Conservation (phyloP, 2,113 vertebrate species). For the Bambusicola thoracicus region DNA sequence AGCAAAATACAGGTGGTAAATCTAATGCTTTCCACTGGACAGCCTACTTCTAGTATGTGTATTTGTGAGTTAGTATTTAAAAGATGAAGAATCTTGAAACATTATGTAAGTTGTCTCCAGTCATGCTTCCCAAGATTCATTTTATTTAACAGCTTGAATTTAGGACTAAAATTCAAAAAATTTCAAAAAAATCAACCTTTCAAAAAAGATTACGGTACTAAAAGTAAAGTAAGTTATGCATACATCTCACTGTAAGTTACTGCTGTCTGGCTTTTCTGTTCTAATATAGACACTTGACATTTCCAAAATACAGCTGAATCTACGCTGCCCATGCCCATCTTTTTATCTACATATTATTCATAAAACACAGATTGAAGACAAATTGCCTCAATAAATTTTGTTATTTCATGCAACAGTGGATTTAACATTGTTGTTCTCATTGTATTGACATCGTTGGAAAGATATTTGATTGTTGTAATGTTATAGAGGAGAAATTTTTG, state of each 20-base stretch:
- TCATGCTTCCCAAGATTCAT: not conserved
- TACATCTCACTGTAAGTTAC: not conserved
- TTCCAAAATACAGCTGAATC: slow-evolving; percentile 28
- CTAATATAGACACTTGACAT: not conserved
- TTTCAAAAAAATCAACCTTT: too few relatives aligned
- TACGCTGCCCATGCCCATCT: not conserved
- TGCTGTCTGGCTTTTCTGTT: not conserved
- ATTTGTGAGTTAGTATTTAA: not conserved
- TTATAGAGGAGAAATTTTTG: not conserved
- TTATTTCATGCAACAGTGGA: slow-evolving; percentile 41
- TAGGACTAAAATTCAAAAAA: not conserved
- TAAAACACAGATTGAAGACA: slow-evolving; percentile 27
- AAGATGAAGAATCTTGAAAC: not conserved
- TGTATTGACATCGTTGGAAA: not conserved
- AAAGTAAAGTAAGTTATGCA: not conserved
- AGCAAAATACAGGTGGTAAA: not conserved
- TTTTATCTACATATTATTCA: slow-evolving; percentile 35
- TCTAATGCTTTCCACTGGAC: not conserved
- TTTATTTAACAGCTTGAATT: not conserved
- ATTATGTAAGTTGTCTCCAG: not conserved
- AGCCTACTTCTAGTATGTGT: not conserved
- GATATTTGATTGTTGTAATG: slow-evolving; percentile 20
- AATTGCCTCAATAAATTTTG: slow-evolving; percentile 44
- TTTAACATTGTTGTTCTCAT: slow-evolving; percentile 19
- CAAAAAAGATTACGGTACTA: too few relatives aligned